phyloP scores from a whole-genome alignment of 2,797 vertebrate genomes.

The Cryptoblepharus egeriae region DNA sequence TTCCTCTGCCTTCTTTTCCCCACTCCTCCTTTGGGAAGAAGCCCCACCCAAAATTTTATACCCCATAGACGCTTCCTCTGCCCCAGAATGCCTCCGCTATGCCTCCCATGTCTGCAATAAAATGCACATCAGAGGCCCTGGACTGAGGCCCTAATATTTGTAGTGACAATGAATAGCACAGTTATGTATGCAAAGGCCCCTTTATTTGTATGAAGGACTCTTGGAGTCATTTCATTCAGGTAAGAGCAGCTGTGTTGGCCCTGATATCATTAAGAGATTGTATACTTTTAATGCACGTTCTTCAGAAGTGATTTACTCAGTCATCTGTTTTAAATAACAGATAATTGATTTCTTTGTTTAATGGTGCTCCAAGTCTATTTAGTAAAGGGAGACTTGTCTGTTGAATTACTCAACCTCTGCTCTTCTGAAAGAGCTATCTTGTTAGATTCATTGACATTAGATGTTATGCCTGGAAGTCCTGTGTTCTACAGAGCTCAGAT shows the following conservation, averaged over 20 bases:
- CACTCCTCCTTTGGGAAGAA: too few species aligned
- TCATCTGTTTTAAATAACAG: slow-evolving; percentile 41
- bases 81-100: too few species aligned
- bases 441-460: slow-evolving; percentile 26
- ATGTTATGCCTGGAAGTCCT: not conserved
- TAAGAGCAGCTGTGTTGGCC: not conserved
- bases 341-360: slow-evolving; percentile 31
- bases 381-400: slow-evolving; percentile 28
- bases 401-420: slow-evolving; percentile 21
- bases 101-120: too few species aligned
- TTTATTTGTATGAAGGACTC: too few species aligned
- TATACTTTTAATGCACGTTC: slow-evolving; percentile 14
- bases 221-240: too few species aligned
- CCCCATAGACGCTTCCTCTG: too few species aligned
- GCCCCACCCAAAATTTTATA: too few species aligned
- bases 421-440: not conserved
- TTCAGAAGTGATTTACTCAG: slow-evolving; percentile 23
- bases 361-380: not conserved
- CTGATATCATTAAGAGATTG: slow-evolving; percentile 7
- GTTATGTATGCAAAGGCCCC: not conserved
- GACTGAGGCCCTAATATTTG: too few species aligned
- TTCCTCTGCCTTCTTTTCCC: too few species aligned
- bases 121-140: too few species aligned
- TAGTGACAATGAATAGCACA: not conserved
- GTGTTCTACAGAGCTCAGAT: not conserved